A percentile compares a stretch with the other conserved stretches of the same genome.
These are phyloP conservation scores for Trimorus sp. DNA, from an alignment of 2,888 invertebrate species.

Conservation along the genomic window DNA sequence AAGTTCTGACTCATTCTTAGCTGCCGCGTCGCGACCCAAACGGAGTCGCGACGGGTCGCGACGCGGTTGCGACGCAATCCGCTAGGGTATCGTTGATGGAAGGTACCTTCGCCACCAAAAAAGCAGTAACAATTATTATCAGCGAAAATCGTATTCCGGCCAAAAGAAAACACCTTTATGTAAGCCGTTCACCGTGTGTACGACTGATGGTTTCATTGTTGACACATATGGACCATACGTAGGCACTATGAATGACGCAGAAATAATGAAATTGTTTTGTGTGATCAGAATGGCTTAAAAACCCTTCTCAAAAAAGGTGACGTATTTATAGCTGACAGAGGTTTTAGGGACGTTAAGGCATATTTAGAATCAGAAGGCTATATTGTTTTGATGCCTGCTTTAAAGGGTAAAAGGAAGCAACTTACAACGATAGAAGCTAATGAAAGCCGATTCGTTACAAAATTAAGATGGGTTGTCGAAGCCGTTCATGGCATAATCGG, in stretches of 20 bases:
- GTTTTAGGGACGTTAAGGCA: constrained; percentile 30
- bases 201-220: constrained; percentile 22
- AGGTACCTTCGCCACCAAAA: constrained; percentile 59
- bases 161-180: constrained; percentile 6
- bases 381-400: constrained; percentile 53
- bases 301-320: constrained; percentile 19
- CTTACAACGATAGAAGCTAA: constrained; percentile 67
- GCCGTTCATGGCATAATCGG: constrained; percentile 58
- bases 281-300: constrained; percentile 34
- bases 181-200: constrained; percentile 10
- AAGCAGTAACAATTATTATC: constrained; percentile 58
- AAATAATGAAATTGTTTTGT: constrained; percentile 52
- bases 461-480: constrained; percentile 63
- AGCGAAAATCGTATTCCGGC: constrained; percentile 61
- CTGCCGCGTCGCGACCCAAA: no score
- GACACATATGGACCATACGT: constrained; percentile 58
- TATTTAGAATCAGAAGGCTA: constrained; percentile 38
- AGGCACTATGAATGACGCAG: constrained; percentile 63
- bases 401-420: constrained; percentile 67
- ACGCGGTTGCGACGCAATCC: no score
- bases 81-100: constrained; percentile 53
- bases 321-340: constrained; percentile 1
- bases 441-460: constrained; percentile 66
- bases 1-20: no score
- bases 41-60: no score